A percentile compares a stretch with the other conserved stretches of the same genome.
phyloP scores from a whole-genome alignment of 2,888 invertebrate species.

The Sarcophaga caerulescens region DNA sequence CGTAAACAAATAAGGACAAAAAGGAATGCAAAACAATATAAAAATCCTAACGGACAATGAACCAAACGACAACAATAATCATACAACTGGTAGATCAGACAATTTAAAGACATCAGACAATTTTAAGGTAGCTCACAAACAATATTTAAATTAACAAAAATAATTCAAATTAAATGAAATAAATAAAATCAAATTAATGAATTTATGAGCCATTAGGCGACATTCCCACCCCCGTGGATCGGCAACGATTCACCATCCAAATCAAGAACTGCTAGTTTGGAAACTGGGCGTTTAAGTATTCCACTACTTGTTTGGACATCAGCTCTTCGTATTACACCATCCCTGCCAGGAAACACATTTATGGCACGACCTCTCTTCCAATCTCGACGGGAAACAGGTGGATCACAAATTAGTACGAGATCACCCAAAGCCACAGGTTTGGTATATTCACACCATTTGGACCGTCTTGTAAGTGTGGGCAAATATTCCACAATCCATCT shows the following conservation, averaged over 20 bases:
- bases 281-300: conserved; percentile 67
- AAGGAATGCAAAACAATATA: too few relatives aligned
- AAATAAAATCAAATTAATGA: neutral
- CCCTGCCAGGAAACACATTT: neutral
- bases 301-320: conserved; percentile 65
- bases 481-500: conserved; percentile 22
- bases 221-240: conserved; percentile 38
- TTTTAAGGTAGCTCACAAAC: neutral
- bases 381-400: neutral
- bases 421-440: neutral
- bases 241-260: conserved; percentile 68
- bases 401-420: conserved; percentile 3
- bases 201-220: neutral
- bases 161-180: neutral
- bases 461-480: conserved; percentile 11
- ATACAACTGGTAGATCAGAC: too few relatives aligned
- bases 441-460: conserved; percentile 13
- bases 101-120: neutral
- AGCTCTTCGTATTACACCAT: conserved; percentile 47
- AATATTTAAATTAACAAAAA: neutral
- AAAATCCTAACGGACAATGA: too few relatives aligned
- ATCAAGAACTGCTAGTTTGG: conserved; percentile 76
- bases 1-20: too few relatives aligned
- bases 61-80: neutral
- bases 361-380: neutral